Evolutionary conservation across 1,140 invertebrate genomes (phyloP).

Genomic region (Helicorthomorpha holstii): DNA sequence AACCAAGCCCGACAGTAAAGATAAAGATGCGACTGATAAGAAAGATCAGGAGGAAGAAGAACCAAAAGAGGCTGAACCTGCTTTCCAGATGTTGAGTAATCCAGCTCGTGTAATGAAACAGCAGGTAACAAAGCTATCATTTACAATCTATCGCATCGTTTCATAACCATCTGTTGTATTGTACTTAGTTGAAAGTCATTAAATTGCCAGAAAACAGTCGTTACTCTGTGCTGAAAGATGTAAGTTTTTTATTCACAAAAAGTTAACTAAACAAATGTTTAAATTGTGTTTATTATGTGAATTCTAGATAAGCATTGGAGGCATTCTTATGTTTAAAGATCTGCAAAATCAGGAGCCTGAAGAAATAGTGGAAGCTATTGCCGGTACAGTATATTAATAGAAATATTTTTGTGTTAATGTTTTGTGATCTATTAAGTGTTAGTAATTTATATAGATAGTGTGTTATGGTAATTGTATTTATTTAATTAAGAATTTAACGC

Average conservation of each 20-base stretch:
- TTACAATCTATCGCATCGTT: too few species aligned
- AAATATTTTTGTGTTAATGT: too few species aligned
- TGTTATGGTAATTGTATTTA: too few species aligned
- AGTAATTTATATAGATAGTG: too few species aligned
- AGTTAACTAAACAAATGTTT: too few species aligned
- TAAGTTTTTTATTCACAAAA: too few species aligned
- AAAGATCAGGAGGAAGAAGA: slow-evolving; percentile 50
- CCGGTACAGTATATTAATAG: too few species aligned
- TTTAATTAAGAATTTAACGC: too few species aligned
- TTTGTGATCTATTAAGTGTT: too few species aligned
- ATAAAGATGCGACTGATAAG: slow-evolving; percentile 35
- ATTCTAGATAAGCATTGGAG: slow-evolving; percentile 64
- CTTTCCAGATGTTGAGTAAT: slow-evolving; percentile 82
- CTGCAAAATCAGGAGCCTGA: slow-evolving; percentile 57
- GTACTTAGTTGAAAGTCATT: slow-evolving; percentile 54
- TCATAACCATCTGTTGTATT: slow-evolving; percentile 13
- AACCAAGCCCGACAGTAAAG: slow-evolving; percentile 19
- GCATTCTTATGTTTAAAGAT: slow-evolving; percentile 77
- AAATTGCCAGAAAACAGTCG: slow-evolving; percentile 57
- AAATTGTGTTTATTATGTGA: too few species aligned
- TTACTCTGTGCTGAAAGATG: slow-evolving; percentile 74
- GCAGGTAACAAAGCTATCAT: slow-evolving; percentile 41
- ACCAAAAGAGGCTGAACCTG: slow-evolving; percentile 54
- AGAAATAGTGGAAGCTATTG: slow-evolving; percentile 84
- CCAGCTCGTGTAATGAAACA: slow-evolving; percentile 84